A percentile compares a stretch with the other conserved stretches of the same genome.
Evolutionary conservation across 2,797 vertebrate genomes (phyloP).

Genomic region (Sebastes umbrosus): DNA sequence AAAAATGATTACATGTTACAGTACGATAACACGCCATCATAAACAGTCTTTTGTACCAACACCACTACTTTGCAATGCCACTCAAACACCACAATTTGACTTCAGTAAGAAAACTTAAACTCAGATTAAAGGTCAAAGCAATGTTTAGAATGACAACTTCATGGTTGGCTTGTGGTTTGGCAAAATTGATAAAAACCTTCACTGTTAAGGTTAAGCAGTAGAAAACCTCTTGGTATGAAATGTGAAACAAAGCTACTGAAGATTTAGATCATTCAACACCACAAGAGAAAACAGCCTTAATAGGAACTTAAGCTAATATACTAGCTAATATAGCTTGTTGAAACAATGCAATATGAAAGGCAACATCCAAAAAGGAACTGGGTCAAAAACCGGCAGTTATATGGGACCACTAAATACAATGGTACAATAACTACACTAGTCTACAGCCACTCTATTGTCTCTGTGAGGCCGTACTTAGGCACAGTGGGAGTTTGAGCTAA

Average conservation of each 20-base stretch:
- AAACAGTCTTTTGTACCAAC: not conserved
- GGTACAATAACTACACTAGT: not conserved
- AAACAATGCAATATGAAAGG: not conserved
- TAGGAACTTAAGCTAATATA: not conserved
- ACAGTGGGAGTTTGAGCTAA: not conserved
- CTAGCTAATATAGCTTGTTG: not conserved
- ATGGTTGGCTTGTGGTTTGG: constrained; percentile 14
- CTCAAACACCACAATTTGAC: not conserved
- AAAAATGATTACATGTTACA: not conserved
- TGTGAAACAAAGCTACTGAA: not conserved
- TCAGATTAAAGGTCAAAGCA: constrained; percentile 11
- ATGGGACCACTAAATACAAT: not conserved
- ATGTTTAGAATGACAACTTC: constrained; percentile 14
- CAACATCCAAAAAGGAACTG: not conserved
- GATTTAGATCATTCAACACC: not conserved
- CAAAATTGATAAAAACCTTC: not conserved
- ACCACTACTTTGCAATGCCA: not conserved
- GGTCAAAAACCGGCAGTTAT: not conserved
- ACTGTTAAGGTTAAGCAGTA: constrained; percentile 12
- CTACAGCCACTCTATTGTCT: not conserved
- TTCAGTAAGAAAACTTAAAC: constrained; percentile 4
- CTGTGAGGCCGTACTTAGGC: not conserved
- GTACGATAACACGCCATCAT: not conserved
- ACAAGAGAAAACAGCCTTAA: not conserved
- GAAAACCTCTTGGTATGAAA: not conserved